Evolutionary conservation across 2,797 vertebrate species (phyloP), one percentile per base, ranked within the genome.

Genomic region (Oreochromis grahami): DNA sequence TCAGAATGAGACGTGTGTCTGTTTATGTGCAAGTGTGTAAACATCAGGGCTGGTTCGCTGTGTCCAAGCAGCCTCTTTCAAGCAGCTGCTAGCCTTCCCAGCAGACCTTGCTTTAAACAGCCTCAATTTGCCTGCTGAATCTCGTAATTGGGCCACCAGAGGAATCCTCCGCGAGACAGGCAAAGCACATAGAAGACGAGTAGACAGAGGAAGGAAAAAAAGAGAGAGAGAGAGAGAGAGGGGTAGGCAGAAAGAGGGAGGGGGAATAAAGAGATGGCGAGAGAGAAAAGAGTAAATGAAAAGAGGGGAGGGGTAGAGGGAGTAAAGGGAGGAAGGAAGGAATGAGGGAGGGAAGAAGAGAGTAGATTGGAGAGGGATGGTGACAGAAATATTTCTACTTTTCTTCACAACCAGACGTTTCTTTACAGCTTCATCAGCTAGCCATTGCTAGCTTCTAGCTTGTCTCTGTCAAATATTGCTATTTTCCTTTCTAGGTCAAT

Each of bases 401-500:
- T 81, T 90, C 87, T 86, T 90, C n/a, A 2, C 68, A 12, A 84
- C 81, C 52, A 53, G 90, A 93, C 93, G 88, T 93, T 78, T 94
- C 94, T 95, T 96, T 96, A 96, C 94, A 95, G 87, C 97, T 95
- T 97, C 97, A 97, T 96, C 89, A 82, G 84, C 56, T 82, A 65
- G 43, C 68, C 7, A 1, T 13, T 14, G 74, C 80, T 91, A 84
- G 79, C 80, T 96, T 95, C 97, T 95, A 96, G 96, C 96, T 97
- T 96, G 96, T 96, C 97, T 96, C 96, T 95, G 96, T 98, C 98
- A 97, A 97, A 98, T 97, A 97, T 97, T 96, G 97, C 97, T 97
- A 97, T 97, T 97, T 94, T 97, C 97, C 96, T 98, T 99, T 99
- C 97, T 98, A 97, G 98, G 98, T 98, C 98, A 99, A 98, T 98